Evolutionary conservation across 2,888 invertebrate genomes (phyloP).

Genomic region (Noctua pronuba): DNA sequence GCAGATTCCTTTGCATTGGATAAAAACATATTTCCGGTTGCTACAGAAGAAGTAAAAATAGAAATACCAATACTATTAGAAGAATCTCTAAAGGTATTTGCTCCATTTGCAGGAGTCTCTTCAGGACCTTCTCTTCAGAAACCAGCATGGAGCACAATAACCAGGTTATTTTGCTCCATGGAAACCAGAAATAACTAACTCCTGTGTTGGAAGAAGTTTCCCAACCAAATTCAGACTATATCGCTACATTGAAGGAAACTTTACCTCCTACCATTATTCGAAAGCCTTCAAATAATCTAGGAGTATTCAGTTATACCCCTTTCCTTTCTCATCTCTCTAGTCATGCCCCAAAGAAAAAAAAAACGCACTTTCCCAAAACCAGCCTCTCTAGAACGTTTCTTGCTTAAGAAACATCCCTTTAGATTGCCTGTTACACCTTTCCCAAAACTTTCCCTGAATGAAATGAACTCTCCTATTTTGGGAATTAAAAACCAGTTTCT

Average conservation of each 20-base stretch:
- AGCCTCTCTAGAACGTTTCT: conserved; percentile 17
- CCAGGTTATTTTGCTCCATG: too few species aligned
- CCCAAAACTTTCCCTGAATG: conserved; percentile 1
- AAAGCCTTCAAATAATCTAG: conserved; percentile 6
- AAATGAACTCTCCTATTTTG: not conserved
- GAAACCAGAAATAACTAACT: too few species aligned
- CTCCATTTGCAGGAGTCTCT: too few species aligned
- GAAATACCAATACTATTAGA: too few species aligned
- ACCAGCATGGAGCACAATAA: too few species aligned
- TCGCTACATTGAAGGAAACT: conserved; percentile 2
- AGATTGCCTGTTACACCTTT: conserved; percentile 12
- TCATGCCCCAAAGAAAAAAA: conserved; percentile 8
- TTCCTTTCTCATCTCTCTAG: conserved; percentile 20
- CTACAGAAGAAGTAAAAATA: too few species aligned
- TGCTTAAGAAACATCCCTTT: conserved; percentile 11
- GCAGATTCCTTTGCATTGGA: too few species aligned
- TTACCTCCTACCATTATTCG: not conserved
- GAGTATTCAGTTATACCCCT: conserved; percentile 20
- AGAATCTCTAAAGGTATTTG: too few species aligned
- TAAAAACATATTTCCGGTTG: too few species aligned
- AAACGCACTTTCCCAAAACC: conserved; percentile 2
- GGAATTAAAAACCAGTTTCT: conserved; percentile 1
- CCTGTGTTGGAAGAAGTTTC: conserved; percentile 14
- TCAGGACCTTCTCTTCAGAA: too few species aligned
- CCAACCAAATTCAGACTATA: conserved; percentile 7